Evolutionary conservation across 2,888 invertebrate species (phyloP), one percentile per base, ranked within the genome.

Genomic region (Pollenia angustigena): DNA sequence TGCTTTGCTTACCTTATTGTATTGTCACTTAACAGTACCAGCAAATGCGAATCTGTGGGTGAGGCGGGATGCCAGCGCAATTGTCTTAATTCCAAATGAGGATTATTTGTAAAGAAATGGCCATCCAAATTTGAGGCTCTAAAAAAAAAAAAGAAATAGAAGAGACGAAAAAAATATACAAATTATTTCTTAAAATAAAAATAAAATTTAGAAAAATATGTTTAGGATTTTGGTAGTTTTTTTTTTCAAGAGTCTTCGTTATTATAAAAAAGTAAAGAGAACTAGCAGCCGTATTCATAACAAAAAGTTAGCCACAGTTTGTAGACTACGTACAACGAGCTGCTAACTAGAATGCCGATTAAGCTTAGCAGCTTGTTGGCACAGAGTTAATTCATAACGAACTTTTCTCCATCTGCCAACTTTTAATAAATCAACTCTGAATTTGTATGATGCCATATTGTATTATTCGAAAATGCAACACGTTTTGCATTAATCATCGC

Each of bases 61-160:
- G 98, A 97, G 58, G 95, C 96, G 0, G 98, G 98, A 94, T 98
- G 98, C 97, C 98, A 98, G 88, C 95, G 95, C 8, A 96, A 95
- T 90, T 97, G 96, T 16, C 96, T 94, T 18, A 97, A 95, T 91
- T 96, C 95, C n/a, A 95, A 94, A 54, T 95, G 95, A n/a, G 94
- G 94, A 90, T 95, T 95, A 88, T 95, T 95, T 89, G 95, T 95
- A 90, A 97, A 95, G 88, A 96, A 95, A 82, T 95, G 94, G 90
- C 96, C 97, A 90, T 97, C 97, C 81, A 98, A 92, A 87, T 95
- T 89, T 48, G 82, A 79, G 85, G 88, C 74, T 75, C 88, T 88
- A 75, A 50, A 76, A 76, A 50, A 23, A 78, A 81, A 18, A 85
- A 52, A 68, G 14, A 75, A 50, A 56, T n/a, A n/a, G n/a, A n/a